A percentile compares a stretch with the other conserved stretches of the same genome.
Conservation (phyloP, 1,140 invertebrate genomes). For the Pseudomyrmex pallidus region DNA sequence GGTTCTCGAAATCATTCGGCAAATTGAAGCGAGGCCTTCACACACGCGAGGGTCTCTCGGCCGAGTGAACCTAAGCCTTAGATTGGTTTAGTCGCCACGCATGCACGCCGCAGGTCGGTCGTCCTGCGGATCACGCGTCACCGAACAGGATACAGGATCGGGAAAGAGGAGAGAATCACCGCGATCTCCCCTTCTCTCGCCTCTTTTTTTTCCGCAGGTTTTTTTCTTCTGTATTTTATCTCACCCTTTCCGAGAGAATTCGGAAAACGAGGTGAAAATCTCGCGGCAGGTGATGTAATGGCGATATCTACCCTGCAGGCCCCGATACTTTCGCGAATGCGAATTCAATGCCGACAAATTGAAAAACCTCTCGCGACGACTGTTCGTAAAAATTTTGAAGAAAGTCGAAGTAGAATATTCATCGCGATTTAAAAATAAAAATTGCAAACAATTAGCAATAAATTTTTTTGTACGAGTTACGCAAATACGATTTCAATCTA, state of each 20-base stretch:
- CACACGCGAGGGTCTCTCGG: constrained; percentile 75
- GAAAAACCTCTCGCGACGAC: neutral
- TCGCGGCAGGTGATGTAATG: constrained; percentile 78
- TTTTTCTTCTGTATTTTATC: constrained; percentile 41
- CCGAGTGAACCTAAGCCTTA: constrained; percentile 81
- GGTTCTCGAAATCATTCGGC: constrained; percentile 79
- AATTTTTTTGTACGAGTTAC: neutral
- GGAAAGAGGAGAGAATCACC: constrained; percentile 44
- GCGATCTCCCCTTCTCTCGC: constrained; percentile 56
- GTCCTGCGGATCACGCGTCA: constrained; percentile 82
- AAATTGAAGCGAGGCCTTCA: constrained; percentile 77
- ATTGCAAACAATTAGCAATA: neutral
- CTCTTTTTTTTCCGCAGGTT: constrained; percentile 33
- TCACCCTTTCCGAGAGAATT: constrained; percentile 51
- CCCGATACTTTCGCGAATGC: constrained; percentile 48
- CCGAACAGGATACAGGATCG: constrained; percentile 73
- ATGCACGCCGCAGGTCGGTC: constrained; percentile 78
- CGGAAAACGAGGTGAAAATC: constrained; percentile 70
- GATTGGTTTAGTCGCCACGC: constrained; percentile 85
- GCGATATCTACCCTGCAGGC: constrained; percentile 73
- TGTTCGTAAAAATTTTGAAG: neutral
- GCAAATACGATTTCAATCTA: no score
- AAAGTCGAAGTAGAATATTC: constrained; percentile 3
- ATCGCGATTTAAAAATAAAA: neutral
- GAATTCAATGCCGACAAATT: constrained; percentile 14